Evolutionary conservation across 1,140 invertebrate genomes (phyloP).

Genomic region (Lepidurus packardi): DNA sequence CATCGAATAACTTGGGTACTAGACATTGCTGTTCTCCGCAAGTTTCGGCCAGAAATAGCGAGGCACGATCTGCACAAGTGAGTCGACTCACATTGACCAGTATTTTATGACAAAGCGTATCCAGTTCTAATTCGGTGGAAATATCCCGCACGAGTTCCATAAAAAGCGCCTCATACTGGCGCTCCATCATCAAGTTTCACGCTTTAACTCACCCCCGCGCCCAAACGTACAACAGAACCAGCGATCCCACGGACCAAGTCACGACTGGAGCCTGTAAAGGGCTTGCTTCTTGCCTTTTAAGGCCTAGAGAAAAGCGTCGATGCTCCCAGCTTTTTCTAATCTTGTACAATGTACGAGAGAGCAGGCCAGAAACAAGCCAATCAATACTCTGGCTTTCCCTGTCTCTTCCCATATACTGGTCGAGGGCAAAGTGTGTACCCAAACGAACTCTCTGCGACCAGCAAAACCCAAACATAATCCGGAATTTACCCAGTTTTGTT

Average conservation of each 20-base stretch:
- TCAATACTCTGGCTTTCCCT: neutral
- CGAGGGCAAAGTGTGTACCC: neutral
- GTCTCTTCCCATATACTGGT: neutral
- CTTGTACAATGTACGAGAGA: neutral
- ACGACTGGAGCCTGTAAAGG: neutral
- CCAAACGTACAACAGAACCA: no score
- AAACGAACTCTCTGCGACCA: constrained; percentile 9
- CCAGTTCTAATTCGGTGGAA: constrained; percentile 86
- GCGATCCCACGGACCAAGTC: constrained; percentile 27
- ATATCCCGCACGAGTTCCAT: constrained; percentile 91
- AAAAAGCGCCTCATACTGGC: constrained; percentile 52
- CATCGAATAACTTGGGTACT: constrained; percentile 85
- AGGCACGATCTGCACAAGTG: constrained; percentile 78
- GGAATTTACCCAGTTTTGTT: neutral
- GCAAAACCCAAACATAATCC: neutral
- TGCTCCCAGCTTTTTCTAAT: neutral
- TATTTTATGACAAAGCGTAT: constrained; percentile 89
- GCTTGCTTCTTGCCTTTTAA: constrained; percentile 5
- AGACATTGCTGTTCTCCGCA: constrained; percentile 51
- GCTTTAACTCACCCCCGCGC: no score
- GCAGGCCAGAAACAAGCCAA: neutral
- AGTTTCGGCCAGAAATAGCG: constrained; percentile 71
- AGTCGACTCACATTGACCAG: constrained; percentile 81
- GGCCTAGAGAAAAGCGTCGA: neutral
- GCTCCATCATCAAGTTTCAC: constrained; percentile 38